Evolutionary conservation across 1,140 invertebrate genomes (phyloP), one percentile per base, ranked within the genome.

Genomic region (Papilio dardanus): DNA sequence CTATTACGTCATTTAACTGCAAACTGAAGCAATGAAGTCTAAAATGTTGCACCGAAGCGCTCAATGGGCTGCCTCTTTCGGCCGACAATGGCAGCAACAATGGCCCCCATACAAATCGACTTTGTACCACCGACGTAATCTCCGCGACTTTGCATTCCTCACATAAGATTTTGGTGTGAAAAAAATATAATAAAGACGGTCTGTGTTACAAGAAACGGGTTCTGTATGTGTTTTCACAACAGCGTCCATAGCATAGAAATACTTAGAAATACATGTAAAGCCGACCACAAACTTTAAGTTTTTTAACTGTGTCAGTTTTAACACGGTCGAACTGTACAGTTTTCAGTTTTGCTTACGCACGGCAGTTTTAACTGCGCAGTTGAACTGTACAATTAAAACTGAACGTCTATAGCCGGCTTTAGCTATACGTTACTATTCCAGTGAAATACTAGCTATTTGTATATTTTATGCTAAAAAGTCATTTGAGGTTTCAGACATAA

Each of bases 141-240:
- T 85, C 83, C 80, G 16, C 77, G 79, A 86, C 86, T 78, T 81
- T 79, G 82, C 83, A 90, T 90, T 89, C 88, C 88, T 90, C 88
- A 90, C 88, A 90, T 81, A 86, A 81, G 76, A 31, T 73, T 75
- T 54, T 77, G 71, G 78, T 81, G 78, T 77, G 81, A 86, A 84
- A 83, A 79, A 86, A 85, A 85, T 75, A 75, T 78, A 76, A 73
- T 81, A 74, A 80, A 82, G 71, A 77, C 42, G 40, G 58, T 33
- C 42, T 58, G 5, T 30, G 3, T n/a, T 31, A 66, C 6, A 12
- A 12, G 37, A 10, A 0, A 74, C 65, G 74, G 75, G 75, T 76
- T 76, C 75, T 58, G 71, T 33, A 19, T 6, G 10, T 35, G 21
- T 24, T 54, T 33, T 33, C 21, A 46, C n/a, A n/a, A n/a, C n/a